These are phyloP conservation scores for Danaus chrysippus DNA, from an alignment of 2,888 invertebrate genomes.

Conservation along the genomic window DNA sequence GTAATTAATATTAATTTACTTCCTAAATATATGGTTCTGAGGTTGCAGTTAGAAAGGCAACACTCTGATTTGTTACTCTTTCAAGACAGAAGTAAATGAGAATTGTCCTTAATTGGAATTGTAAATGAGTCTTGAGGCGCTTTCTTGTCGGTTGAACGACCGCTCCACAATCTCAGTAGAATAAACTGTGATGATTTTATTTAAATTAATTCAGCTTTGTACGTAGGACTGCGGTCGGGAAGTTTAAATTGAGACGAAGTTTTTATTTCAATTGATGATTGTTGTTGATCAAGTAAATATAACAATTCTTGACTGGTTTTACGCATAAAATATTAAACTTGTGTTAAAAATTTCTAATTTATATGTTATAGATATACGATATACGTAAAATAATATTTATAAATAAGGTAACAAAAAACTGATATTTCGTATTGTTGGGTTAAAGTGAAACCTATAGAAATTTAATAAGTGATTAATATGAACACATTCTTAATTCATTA, in stretches of 20 bases:
- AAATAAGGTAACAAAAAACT: too few relatives aligned
- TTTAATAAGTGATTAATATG: too few relatives aligned
- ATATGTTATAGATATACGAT: too few relatives aligned
- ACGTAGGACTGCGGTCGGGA: conserved; percentile 47
- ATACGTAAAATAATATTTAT: too few relatives aligned
- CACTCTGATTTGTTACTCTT: conserved; percentile 61
- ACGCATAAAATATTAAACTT: not conserved
- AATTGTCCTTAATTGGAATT: conserved; percentile 76
- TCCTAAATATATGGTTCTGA: conserved; percentile 23
- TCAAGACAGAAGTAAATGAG: conserved; percentile 73
- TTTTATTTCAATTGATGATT: conserved; percentile 6
- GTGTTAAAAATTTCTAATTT: not conserved
- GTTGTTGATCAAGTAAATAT: not conserved
- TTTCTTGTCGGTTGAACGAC: conserved; percentile 71
- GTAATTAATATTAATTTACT: conserved; percentile 14
- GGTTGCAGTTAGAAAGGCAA: conserved; percentile 41
- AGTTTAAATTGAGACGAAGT: conserved; percentile 26
- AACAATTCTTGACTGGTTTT: not conserved
- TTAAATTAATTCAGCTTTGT: conserved; percentile 67
- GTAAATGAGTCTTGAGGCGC: conserved; percentile 74
- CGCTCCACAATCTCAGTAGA: conserved; percentile 65
- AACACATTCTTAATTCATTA: too few relatives aligned
- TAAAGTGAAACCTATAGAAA: too few relatives aligned
- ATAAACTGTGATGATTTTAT: conserved; percentile 76
- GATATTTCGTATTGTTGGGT: too few relatives aligned